These are phyloP conservation scores for Drepana arcuata DNA, from an alignment of 1,140 invertebrate genomes.

Conservation along the genomic window DNA sequence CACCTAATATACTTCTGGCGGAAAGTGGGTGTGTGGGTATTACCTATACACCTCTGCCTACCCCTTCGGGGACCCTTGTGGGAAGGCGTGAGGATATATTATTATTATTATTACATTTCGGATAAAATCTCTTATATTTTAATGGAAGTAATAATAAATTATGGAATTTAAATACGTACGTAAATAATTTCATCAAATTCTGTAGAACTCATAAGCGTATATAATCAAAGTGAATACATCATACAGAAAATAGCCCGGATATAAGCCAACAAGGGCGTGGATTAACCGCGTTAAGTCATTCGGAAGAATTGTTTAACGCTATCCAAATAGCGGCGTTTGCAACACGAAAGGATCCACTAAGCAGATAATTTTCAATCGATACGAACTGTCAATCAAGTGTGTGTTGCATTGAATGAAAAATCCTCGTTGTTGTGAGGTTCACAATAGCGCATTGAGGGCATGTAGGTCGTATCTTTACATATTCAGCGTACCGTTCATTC, in stretches of 20 bases:
- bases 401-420: constrained; percentile 23
- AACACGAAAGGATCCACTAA: constrained; percentile 49
- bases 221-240: constrained; percentile 50
- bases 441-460: constrained; percentile 13
- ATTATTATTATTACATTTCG: no score
- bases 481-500: no score
- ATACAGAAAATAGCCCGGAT: constrained; percentile 26
- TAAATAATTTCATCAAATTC: no score
- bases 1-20: no score
- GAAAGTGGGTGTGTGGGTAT: no score
- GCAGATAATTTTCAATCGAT: constrained; percentile 60
- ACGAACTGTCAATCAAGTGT: constrained; percentile 54
- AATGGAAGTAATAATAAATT: no score
- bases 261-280: constrained; percentile 36
- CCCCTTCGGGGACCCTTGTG: no score
- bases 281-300: constrained; percentile 49
- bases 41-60: no score
- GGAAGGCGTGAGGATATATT: no score
- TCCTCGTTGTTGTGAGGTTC: constrained; percentile 8
- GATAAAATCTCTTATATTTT: no score
- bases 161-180: no score
- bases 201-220: constrained; percentile 43
- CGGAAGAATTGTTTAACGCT: constrained; percentile 68
- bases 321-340: constrained; percentile 56
- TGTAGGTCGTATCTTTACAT: no score